Conservation (phyloP, 2,888 invertebrate genomes). For the Pandemis cinnamomeana region DNA sequence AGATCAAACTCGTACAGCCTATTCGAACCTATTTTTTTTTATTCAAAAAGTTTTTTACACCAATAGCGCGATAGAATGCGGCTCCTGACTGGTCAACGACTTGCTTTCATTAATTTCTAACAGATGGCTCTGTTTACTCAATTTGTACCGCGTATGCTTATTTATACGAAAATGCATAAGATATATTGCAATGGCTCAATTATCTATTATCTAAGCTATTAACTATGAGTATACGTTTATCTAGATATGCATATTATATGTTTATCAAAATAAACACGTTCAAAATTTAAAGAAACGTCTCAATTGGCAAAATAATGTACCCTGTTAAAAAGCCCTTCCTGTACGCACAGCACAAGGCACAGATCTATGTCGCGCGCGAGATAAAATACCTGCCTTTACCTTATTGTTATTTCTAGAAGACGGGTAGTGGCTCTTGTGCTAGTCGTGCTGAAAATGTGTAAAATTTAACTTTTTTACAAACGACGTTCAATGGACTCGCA, state of each 20-base stretch:
- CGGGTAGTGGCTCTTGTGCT: too few species aligned
- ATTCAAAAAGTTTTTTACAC: background rate
- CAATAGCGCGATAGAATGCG: background rate
- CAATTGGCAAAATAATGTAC: conserved; percentile 37
- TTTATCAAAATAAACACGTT: conserved; percentile 38
- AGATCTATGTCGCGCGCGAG: too few species aligned
- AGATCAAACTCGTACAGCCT: too few species aligned
- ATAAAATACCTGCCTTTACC: too few species aligned
- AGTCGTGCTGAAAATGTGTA: too few species aligned
- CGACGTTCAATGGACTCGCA: background rate
- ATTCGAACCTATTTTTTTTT: too few species aligned
- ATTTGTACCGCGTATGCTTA: conserved; percentile 17
- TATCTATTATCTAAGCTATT: conserved; percentile 14
- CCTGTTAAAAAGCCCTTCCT: conserved; percentile 19
- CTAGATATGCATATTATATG: conserved; percentile 18
- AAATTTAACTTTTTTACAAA: background rate
- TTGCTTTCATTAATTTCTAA: background rate
- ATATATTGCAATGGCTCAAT: conserved; percentile 28
- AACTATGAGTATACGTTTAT: conserved; percentile 6
- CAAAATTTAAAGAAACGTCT: conserved; percentile 31
- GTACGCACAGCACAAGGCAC: too few species aligned
- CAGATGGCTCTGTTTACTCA: background rate
- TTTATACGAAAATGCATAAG: conserved; percentile 31
- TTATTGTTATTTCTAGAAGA: too few species aligned
- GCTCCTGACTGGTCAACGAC: background rate